phyloP scores from a whole-genome alignment of 2,888 invertebrate species.

The Athalia cordata region DNA sequence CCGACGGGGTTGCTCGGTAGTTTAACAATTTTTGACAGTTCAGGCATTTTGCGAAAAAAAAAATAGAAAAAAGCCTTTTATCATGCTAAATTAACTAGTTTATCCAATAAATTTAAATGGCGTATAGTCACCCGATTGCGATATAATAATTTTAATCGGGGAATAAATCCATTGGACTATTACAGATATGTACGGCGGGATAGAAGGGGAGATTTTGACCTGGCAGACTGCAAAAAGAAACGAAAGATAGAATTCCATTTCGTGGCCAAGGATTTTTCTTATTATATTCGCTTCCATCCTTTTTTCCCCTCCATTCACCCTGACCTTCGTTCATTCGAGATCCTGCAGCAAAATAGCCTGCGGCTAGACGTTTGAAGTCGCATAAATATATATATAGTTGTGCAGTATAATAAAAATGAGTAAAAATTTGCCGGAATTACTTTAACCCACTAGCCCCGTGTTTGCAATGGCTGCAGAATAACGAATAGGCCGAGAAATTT shows the following conservation, averaged over 20 bases:
- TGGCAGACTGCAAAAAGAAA: background rate
- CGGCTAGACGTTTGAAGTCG: conserved; percentile 13
- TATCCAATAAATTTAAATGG: background rate
- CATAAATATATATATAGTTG: background rate
- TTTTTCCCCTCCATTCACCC: background rate
- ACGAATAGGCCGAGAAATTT: background rate
- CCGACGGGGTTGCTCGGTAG: too few relatives aligned
- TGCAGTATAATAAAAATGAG: background rate
- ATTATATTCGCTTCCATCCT: background rate
- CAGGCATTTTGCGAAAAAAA: too few relatives aligned
- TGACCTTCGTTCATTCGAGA: background rate
- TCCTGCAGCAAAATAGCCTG: background rate
- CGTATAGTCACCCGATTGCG: too few relatives aligned
- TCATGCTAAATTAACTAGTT: background rate
- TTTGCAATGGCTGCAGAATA: background rate
- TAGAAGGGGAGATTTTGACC: background rate
- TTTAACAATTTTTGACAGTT: too few relatives aligned
- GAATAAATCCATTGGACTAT: background rate
- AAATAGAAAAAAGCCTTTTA: too few relatives aligned
- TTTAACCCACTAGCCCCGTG: background rate
- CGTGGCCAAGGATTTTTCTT: conserved; percentile 4
- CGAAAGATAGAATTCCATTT: conserved; percentile 1
- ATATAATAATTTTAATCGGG: conserved; percentile 26
- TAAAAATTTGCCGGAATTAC: conserved; percentile 9
- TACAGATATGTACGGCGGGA: background rate